These are phyloP conservation scores for Ariopsis seemanni DNA, from an alignment of 2,113 vertebrate species.

Conservation along the genomic window DNA sequence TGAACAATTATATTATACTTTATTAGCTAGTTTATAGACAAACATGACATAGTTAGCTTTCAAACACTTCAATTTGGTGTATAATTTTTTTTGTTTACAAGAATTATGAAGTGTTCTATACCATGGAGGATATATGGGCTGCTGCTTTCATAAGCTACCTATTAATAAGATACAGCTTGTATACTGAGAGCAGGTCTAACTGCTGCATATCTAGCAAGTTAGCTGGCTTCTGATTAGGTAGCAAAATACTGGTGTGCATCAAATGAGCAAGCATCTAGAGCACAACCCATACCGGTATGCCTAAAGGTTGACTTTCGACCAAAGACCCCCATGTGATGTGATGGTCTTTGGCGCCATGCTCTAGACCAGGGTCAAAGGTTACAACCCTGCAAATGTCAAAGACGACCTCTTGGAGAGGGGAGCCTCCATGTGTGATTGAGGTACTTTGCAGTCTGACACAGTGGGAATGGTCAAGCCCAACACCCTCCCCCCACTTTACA, in stretches of 20 bases:
- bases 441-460: slow-evolving; percentile 1
- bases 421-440: slow-evolving; percentile 47
- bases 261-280: neutral
- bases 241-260: neutral
- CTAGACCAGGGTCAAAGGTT: slow-evolving; percentile 64
- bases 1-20: neutral
- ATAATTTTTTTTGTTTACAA: neutral
- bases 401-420: slow-evolving; percentile 59
- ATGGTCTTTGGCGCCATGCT: slow-evolving; percentile 59
- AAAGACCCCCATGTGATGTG: slow-evolving; percentile 12
- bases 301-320: neutral
- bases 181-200: neutral
- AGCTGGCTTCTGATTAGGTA: neutral
- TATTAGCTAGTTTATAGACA: neutral
- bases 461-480: neutral
- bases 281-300: neutral
- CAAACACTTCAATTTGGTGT: neutral
- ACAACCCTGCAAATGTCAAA: slow-evolving; percentile 42
- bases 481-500: neutral
- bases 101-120: neutral
- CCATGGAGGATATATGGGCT: neutral
- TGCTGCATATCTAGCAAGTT: neutral
- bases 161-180: neutral
- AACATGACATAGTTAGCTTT: neutral
- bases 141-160: no score